These are phyloP conservation scores for Amphilophus citrinellus DNA, from an alignment of 2,113 vertebrate genomes.

Conservation along the genomic window DNA sequence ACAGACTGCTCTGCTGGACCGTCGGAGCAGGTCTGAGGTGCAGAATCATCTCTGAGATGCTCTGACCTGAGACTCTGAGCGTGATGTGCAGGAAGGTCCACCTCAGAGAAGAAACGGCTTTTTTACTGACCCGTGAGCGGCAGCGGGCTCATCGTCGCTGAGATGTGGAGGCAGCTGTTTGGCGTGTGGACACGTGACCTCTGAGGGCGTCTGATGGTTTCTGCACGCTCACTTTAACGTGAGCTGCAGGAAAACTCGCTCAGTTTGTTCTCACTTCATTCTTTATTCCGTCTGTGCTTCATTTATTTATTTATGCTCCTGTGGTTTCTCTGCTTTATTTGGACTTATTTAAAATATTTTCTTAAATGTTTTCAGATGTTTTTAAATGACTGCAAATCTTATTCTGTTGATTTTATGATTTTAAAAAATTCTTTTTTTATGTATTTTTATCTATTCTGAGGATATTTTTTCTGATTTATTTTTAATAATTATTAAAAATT, in stretches of 20 bases:
- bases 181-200: neutral
- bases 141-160: neutral
- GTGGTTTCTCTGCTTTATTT: rapidly evolving
- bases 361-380: neutral
- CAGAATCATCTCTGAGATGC: too few species aligned
- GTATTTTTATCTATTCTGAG: neutral
- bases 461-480: neutral
- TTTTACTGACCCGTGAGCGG: neutral
- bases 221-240: too few species aligned
- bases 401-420: neutral
- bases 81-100: neutral
- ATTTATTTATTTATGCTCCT: too few species aligned
- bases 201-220: neutral
- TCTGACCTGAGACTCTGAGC: neutral
- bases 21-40: neutral
- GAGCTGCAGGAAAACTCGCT: too few species aligned
- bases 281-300: too few species aligned
- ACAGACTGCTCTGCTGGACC: neutral
- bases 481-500: neutral
- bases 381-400: rapidly evolving
- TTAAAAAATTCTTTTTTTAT: neutral
- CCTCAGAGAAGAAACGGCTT: neutral
- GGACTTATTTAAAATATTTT: neutral
- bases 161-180: conserved; percentile 1
- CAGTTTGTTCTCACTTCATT: too few species aligned